Evolutionary conservation across 2,113 vertebrate genomes (phyloP).

Genomic region (Gorsachius goisagi): DNA sequence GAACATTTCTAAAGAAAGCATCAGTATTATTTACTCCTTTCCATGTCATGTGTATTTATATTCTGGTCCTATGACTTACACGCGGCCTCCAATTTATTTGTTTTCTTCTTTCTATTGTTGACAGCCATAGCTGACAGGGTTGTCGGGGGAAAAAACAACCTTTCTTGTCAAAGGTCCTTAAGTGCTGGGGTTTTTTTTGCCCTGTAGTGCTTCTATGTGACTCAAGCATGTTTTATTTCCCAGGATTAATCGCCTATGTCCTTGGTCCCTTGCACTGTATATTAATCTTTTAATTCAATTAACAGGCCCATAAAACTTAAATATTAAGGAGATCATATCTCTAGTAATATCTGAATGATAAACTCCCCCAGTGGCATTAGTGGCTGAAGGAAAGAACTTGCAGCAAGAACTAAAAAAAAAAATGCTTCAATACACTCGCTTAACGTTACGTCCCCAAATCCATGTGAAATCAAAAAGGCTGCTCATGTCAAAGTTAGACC

Average conservation of each 20-base stretch:
- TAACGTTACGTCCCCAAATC: not conserved
- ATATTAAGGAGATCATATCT: conserved; percentile 8
- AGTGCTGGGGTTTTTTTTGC: not conserved
- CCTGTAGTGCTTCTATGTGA: not conserved
- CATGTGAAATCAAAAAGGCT: not conserved
- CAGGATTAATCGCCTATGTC: conserved; percentile 10
- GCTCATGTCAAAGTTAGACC: not conserved
- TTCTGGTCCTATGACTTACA: conserved; percentile 83
- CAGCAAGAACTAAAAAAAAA: not conserved
- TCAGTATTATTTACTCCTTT: conserved; percentile 55
- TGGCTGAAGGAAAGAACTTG: not conserved
- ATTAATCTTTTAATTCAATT: conserved; percentile 59
- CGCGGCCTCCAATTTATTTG: conserved; percentile 81
- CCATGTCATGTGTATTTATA: conserved; percentile 53
- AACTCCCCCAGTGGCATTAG: not conserved
- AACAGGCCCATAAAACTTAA: not conserved
- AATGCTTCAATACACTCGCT: not conserved
- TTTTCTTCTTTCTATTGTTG: conserved; percentile 74
- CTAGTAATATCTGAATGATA: not conserved
- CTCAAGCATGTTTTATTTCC: conserved; percentile 13
- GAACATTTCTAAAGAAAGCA: conserved; percentile 40
- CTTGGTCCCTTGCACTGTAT: not conserved
- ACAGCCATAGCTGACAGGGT: conserved; percentile 44
- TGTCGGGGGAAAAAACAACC: not conserved
- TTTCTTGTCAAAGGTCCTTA: conserved; percentile 42